These are phyloP conservation scores for Catostomus latipinnis DNA, from an alignment of 2,797 vertebrate genomes.

Conservation along the genomic window DNA sequence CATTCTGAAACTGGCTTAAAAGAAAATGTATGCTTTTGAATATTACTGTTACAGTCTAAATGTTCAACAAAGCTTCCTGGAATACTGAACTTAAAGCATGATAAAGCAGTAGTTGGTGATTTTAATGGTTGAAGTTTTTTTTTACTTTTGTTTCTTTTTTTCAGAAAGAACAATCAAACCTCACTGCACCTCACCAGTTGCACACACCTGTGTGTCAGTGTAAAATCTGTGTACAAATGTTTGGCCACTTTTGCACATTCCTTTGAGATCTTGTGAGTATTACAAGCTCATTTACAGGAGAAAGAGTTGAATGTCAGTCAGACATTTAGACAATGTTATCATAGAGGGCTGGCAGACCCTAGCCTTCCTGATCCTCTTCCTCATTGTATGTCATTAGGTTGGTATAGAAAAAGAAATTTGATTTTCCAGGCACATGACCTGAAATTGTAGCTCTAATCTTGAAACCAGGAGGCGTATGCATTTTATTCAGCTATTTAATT, in stretches of 20 bases:
- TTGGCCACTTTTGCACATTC: too few relatives aligned
- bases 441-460: slow-evolving; percentile 68
- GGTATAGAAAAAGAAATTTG: slow-evolving; percentile 52
- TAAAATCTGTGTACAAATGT: background rate
- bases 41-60: background rate
- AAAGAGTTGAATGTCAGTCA: background rate
- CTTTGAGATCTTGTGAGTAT: too few relatives aligned
- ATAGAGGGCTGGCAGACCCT: slow-evolving; percentile 22
- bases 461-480: slow-evolving; percentile 62
- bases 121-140: too few relatives aligned
- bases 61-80: too few relatives aligned
- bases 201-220: too few relatives aligned
- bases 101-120: too few relatives aligned
- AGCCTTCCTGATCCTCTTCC: slow-evolving; percentile 55
- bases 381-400: slow-evolving; percentile 55
- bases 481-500: slow-evolving; percentile 71
- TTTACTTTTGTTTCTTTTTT: too few relatives aligned
- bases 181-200: background rate
- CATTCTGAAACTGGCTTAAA: background rate
- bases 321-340: slow-evolving; percentile 13
- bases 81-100: too few relatives aligned
- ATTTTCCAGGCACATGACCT: slow-evolving; percentile 70
- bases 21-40: background rate
- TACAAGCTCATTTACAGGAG: too few relatives aligned
- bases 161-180: too few relatives aligned